phyloP scores from a whole-genome alignment of 2,113 vertebrate species.

The Colinus virginianus region DNA sequence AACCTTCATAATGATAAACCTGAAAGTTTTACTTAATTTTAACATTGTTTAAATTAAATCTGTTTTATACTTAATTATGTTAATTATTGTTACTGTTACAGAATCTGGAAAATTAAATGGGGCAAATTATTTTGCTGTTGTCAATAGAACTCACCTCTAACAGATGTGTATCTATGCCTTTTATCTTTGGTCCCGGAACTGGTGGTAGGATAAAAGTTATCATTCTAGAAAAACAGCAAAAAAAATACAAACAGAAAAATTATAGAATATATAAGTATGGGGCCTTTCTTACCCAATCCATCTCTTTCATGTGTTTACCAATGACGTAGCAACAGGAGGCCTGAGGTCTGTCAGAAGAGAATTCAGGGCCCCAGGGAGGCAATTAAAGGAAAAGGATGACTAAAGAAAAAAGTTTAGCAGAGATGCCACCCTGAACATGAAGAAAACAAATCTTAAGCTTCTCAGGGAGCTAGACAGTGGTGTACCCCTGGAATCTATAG shows the following conservation, averaged over 20 bases:
- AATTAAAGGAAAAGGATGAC: neutral
- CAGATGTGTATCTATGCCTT: slow-evolving; percentile 91
- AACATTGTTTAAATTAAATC: neutral
- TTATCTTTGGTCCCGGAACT: slow-evolving; percentile 95
- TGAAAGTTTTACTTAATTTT: neutral
- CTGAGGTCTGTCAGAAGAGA: neutral
- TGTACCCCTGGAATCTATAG: neutral
- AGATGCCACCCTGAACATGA: neutral
- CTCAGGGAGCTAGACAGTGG: neutral
- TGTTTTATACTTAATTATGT: neutral
- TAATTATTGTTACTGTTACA: neutral
- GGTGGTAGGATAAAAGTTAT: slow-evolving; percentile 89
- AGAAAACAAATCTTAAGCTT: neutral
- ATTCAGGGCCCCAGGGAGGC: neutral
- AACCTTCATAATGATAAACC: neutral
- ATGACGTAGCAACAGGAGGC: neutral
- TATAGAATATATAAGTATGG: neutral
- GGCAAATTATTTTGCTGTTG: neutral
- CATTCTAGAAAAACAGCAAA: slow-evolving; percentile 80
- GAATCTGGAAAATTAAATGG: neutral
- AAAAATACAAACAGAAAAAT: neutral
- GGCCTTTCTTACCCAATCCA: neutral
- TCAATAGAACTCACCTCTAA: slow-evolving; percentile 83
- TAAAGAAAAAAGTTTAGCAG: neutral
- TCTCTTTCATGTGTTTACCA: neutral